Evolutionary conservation across 2,888 invertebrate species (phyloP), one percentile per base, ranked within the genome.

Genomic region (Latrodectus elegans): DNA sequence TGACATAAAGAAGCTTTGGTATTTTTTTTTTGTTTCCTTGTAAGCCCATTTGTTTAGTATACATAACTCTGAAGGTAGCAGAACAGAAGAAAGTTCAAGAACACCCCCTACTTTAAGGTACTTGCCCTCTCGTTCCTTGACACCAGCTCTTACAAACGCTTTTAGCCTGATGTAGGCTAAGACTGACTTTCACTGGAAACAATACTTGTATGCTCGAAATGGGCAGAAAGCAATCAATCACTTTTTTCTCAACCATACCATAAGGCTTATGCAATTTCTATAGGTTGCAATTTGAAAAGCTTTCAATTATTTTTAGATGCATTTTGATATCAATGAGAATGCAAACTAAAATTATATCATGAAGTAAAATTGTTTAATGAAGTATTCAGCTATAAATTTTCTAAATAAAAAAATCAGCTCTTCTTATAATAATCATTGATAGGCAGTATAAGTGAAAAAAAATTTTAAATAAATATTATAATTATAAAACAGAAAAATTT

Each of bases 51-150:
- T 60, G 60, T 60, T 60, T 60, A 15, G 60, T 60, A 60, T 60
- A 60, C 60, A 60, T 60, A n/a, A 60, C 60, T 15, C 60, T n/a
- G 14, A 60, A 38, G 12, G n/a, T n/a, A 60, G 14, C 10, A n/a
- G 60, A 60, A 60, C 11, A 60, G 60, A 60, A 60, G 71, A 60
- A 80, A 81, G 82, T 82, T 82, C 75, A 82, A 75, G 82, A 70
- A 51, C 82, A 12, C 38, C 9, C 12, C 60, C 60, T 38, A 38
- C 38, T 10, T 67, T 68, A 51, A 74, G 82, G 82, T 82, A 75
- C 60, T 60, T 75, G 82, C 60, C 82, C 82, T 67, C 26, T 17
- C 55, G 82, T 82, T 82, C 82, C 70, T 82, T 82, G 82, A 82
- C 82, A 70, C 75, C 74, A n/a, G 26, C 64, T 78, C 70, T 53